phyloP scores from a whole-genome alignment of 1,140 invertebrate genomes.

The Physella acuta region DNA sequence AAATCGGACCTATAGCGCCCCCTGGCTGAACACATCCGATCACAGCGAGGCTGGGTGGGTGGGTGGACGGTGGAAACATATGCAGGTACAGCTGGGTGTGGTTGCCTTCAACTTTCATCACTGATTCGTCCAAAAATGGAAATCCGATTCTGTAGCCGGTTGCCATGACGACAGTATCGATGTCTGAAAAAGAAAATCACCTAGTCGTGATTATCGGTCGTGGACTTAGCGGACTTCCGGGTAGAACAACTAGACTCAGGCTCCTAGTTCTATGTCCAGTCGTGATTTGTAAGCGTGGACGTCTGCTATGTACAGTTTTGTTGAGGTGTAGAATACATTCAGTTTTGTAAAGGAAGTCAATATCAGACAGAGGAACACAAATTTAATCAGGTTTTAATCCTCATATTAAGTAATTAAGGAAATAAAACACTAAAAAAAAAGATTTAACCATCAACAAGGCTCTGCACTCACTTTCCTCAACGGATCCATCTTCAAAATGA shows the following conservation, averaged over 20 bases:
- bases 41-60: slow-evolving; percentile 57
- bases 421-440: too few species aligned
- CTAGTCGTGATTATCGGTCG: neutral
- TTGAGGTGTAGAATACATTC: too few species aligned
- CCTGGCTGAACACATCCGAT: slow-evolving; percentile 64
- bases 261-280: too few species aligned
- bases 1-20: slow-evolving; percentile 62
- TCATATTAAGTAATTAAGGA: neutral
- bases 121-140: slow-evolving; percentile 45
- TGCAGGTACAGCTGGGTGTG: slow-evolving; percentile 60
- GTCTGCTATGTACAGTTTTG: too few species aligned
- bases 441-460: too few species aligned
- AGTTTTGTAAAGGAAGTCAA: too few species aligned
- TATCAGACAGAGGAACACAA: neutral
- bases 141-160: slow-evolving; percentile 50
- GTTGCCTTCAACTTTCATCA: slow-evolving; percentile 46
- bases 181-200: slow-evolving; percentile 7
- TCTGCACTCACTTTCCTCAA: slow-evolving; percentile 33
- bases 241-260: too few species aligned
- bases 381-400: neutral
- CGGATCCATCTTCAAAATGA: slow-evolving; percentile 55
- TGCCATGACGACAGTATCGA: slow-evolving; percentile 45
- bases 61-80: slow-evolving; percentile 59
- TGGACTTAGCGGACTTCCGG: too few species aligned
- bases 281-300: too few species aligned